Conservation (phyloP, 2,797 vertebrate species). For the Sparus aurata region DNA sequence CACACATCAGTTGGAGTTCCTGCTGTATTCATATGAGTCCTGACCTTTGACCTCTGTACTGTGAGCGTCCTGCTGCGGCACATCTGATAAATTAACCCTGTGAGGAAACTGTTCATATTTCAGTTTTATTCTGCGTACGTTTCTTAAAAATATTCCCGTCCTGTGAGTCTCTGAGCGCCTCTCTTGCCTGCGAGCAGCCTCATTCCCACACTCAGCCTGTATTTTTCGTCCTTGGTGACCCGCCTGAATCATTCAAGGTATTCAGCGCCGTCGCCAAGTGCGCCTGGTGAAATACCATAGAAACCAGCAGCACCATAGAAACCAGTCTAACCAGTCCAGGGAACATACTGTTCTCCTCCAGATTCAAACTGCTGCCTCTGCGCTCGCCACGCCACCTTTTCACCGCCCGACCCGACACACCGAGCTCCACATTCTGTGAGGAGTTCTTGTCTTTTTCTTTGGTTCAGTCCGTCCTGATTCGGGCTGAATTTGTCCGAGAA, state of each 20-base stretch:
- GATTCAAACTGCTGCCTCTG: background rate
- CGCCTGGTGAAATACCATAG: slow-evolving; percentile 50
- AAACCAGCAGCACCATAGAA: slow-evolving; percentile 68
- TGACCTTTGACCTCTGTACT: background rate
- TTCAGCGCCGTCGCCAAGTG: slow-evolving; percentile 33
- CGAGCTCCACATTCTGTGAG: accelerated
- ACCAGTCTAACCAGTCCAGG: slow-evolving; percentile 64
- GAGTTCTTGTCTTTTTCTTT: accelerated
- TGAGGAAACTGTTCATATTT: too few relatives aligned
- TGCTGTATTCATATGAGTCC: background rate
- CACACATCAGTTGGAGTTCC: background rate
- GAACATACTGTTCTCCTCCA: slow-evolving; percentile 35
- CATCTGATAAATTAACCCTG: too few relatives aligned
- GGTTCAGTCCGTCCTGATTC: accelerated
- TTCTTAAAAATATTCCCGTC: background rate
- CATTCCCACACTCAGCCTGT: slow-evolving; percentile 1
- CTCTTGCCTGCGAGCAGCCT: background rate
- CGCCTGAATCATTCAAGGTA: slow-evolving; percentile 47
- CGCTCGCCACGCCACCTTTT: background rate
- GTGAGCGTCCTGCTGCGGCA: background rate
- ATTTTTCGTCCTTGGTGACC: slow-evolving; percentile 15
- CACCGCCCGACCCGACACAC: accelerated
- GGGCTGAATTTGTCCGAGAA: background rate
- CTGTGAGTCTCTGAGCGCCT: too few relatives aligned
- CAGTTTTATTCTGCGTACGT: too few relatives aligned